Conservation (phyloP, 2,797 vertebrate genomes). For the Aphelocoma californica region DNA sequence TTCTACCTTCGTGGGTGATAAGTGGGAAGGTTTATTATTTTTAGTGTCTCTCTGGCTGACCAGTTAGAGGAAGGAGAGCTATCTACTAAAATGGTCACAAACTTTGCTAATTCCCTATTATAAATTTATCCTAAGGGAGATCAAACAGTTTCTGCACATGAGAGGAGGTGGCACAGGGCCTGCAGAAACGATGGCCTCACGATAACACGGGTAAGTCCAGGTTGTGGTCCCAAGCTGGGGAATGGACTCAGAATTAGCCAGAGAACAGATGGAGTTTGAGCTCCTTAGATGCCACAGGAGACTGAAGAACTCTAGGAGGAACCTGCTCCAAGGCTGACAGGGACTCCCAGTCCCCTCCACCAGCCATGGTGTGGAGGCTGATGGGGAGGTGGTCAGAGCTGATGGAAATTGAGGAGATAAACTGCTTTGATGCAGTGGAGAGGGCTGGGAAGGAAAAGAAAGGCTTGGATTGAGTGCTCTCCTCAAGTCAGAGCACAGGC, state of each 20-base stretch:
- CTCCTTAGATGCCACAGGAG: background rate
- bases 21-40: background rate
- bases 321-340: background rate
- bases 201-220: rapidly evolving
- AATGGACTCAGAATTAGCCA: background rate
- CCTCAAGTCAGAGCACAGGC: background rate
- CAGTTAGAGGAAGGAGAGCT: background rate
- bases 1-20: rapidly evolving
- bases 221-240: background rate
- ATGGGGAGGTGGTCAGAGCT: background rate
- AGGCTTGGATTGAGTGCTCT: background rate
- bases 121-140: background rate
- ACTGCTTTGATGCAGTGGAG: background rate
- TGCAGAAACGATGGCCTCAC: background rate
- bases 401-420: background rate
- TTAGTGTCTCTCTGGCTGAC: background rate
- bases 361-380: background rate
- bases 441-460: background rate
- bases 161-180: background rate
- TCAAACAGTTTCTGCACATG: background rate
- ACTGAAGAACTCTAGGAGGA: background rate
- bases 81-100: background rate
- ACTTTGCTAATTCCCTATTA: background rate
- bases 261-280: background rate
- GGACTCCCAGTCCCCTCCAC: background rate